Evolutionary conservation across 2,888 invertebrate species (phyloP).

Genomic region (Plagodis dolabraria): DNA sequence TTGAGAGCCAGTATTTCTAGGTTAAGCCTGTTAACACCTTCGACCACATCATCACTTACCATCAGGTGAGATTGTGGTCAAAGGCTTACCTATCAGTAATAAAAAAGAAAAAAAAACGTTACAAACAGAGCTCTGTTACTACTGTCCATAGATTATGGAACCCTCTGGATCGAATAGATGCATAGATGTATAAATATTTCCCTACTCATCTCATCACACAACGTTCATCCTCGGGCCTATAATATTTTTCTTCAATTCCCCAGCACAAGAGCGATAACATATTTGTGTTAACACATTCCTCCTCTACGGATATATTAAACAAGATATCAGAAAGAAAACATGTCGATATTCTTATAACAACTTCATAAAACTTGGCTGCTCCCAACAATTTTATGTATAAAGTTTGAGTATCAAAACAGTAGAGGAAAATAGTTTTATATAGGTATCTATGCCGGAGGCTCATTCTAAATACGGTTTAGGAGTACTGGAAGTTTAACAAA

Average conservation of each 20-base stretch:
- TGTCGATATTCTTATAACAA: conserved; percentile 35
- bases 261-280: conserved; percentile 15
- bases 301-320: conserved; percentile 18
- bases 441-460: conserved; percentile 33
- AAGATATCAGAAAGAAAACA: conserved; percentile 30
- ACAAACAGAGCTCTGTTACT: too few species aligned
- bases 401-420: conserved; percentile 35
- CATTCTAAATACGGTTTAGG: conserved; percentile 44
- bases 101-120: too few species aligned
- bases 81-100: too few species aligned
- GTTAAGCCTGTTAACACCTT: too few species aligned
- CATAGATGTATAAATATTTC: too few species aligned
- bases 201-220: too few species aligned
- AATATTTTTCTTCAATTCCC: conserved; percentile 7
- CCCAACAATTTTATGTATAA: conserved; percentile 35
- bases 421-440: conserved; percentile 33
- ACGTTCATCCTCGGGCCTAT: too few species aligned
- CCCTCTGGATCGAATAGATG: too few species aligned
- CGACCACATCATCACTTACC: too few species aligned
- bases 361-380: conserved; percentile 30
- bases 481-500: conserved; percentile 57
- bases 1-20: too few species aligned
- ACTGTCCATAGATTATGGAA: too few species aligned
- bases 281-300: conserved; percentile 13
- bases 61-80: too few species aligned